phyloP scores from a whole-genome alignment of 2,113 vertebrate species.

The Hylia prasina region DNA sequence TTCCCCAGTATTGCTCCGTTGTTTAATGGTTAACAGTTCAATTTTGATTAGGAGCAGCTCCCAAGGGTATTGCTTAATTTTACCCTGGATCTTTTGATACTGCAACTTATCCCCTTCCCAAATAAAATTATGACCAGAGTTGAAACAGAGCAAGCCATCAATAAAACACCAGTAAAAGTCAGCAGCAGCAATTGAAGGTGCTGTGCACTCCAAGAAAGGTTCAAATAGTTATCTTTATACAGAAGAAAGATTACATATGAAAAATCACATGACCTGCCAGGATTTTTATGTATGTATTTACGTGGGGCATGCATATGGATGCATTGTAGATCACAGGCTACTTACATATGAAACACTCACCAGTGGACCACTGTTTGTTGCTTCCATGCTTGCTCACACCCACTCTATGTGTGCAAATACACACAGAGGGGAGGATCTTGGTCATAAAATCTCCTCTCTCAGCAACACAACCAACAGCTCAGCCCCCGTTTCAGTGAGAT shows the following conservation, averaged over 20 bases:
- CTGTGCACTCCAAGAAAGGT: not conserved
- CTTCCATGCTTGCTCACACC: not conserved
- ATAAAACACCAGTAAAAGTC: not conserved
- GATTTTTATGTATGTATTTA: not conserved
- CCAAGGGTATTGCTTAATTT: not conserved
- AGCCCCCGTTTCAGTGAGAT: not conserved
- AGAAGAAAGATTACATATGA: not conserved
- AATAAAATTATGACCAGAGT: not conserved
- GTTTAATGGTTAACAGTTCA: not conserved
- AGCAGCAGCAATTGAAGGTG: not conserved
- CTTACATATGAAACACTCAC: not conserved
- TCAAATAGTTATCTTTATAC: not conserved
- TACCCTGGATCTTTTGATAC: not conserved
- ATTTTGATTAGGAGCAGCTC: not conserved
- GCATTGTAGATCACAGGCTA: not conserved
- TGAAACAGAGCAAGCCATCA: not conserved
- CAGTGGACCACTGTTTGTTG: not conserved
- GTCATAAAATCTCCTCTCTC: not conserved
- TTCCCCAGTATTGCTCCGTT: not conserved
- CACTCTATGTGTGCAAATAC: accelerated
- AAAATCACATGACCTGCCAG: not conserved
- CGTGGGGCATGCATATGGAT: not conserved
- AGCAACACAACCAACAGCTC: not conserved
- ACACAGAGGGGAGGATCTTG: not conserved
- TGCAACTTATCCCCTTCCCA: not conserved